These are phyloP conservation scores for Drosophila gunungcola DNA, from an alignment of 1,140 invertebrate genomes.

Conservation along the genomic window DNA sequence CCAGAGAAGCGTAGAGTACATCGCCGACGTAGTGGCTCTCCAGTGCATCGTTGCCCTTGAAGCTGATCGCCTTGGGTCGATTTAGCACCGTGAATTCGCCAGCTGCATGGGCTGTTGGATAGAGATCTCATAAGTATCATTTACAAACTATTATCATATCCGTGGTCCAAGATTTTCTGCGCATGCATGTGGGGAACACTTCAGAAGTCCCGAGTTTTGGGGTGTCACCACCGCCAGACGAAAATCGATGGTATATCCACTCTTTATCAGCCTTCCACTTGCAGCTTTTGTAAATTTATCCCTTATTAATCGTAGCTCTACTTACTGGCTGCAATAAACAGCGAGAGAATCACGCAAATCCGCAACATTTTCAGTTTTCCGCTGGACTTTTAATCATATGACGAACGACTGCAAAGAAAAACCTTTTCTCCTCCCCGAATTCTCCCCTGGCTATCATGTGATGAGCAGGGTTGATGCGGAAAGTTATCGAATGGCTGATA, in stretches of 20 bases:
- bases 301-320: constrained; percentile 23
- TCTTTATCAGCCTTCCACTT: background rate
- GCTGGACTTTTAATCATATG: constrained; percentile 83
- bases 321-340: constrained; percentile 82
- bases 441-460: constrained; percentile 71
- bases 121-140: constrained; percentile 47
- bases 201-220: constrained; percentile 1
- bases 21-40: constrained; percentile 89
- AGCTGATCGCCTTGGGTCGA: constrained; percentile 88
- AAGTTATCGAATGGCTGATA: constrained; percentile 45
- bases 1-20: constrained; percentile 89
- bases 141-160: constrained; percentile 16
- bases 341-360: constrained; percentile 72
- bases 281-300: too few species aligned
- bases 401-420: constrained; percentile 80
- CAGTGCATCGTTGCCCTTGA: constrained; percentile 87
- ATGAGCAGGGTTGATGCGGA: constrained; percentile 36
- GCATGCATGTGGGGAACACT: constrained; percentile 31
- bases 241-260: constrained; percentile 12
- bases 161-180: constrained; percentile 61
- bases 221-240: constrained; percentile 21
- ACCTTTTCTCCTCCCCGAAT: constrained; percentile 43
- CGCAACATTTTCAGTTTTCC: constrained; percentile 80
- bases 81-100: constrained; percentile 89
- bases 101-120: constrained; percentile 86